phyloP scores from a whole-genome alignment of 2,888 invertebrate species.

The Andrena bicolor region DNA sequence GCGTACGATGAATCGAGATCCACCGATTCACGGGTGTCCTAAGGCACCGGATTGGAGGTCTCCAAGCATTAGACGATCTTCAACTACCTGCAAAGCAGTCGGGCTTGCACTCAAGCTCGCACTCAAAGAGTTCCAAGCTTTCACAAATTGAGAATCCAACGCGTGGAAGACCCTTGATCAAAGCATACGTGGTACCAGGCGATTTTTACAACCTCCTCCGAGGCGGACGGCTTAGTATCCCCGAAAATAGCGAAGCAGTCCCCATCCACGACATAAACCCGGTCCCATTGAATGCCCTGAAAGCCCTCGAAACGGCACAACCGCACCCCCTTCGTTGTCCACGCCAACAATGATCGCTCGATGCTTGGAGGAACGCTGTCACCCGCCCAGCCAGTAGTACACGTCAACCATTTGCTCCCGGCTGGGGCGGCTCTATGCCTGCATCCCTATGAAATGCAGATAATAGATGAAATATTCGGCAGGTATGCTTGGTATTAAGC shows the following conservation, averaged over 20 bases:
- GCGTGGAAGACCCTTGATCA: too few species aligned
- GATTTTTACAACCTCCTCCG: background rate
- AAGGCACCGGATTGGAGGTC: background rate
- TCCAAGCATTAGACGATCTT: background rate
- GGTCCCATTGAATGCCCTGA: conserved; percentile 5
- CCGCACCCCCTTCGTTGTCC: conserved; percentile 53
- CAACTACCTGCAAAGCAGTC: too few species aligned
- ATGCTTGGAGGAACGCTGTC: conserved; percentile 47
- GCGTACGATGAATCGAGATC: conserved; percentile 43
- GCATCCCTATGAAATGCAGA: conserved; percentile 66
- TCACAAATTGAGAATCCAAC: too few species aligned
- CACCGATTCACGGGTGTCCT: conserved; percentile 30
- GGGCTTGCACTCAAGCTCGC: too few species aligned
- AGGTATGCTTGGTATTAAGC: conserved; percentile 74
- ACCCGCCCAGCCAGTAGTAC: conserved; percentile 10
- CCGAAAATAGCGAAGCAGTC: background rate
- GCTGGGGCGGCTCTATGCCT: conserved; percentile 47
- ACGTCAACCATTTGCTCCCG: conserved; percentile 52
- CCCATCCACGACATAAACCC: background rate
- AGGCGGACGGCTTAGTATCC: background rate
- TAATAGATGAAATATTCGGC: conserved; percentile 75
- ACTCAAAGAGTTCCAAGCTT: too few species aligned
- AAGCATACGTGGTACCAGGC: too few species aligned
- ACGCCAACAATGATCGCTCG: conserved; percentile 53
- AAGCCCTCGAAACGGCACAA: conserved; percentile 45